Percentiles rank a stretch among this genome's conserved stretches.
Conservation (phyloP, 2,888 invertebrate species). For the Neoscelio sp. region DNA sequence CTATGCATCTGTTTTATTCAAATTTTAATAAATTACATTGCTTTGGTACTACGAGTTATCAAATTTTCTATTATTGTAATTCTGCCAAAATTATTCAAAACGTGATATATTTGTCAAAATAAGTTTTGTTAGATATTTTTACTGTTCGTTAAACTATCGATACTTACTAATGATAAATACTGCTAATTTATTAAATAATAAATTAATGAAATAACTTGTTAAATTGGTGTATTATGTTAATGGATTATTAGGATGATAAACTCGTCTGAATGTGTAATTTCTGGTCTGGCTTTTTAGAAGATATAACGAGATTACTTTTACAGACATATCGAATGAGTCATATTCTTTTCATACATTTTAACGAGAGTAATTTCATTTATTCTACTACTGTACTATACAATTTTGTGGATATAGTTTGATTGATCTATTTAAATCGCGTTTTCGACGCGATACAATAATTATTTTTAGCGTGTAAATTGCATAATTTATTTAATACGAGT, state of each 20-base stretch:
- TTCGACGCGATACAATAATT: constrained; percentile 23
- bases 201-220: no score
- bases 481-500: constrained; percentile 50
- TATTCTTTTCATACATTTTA: constrained; percentile 50
- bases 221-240: no score
- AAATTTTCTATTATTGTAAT: no score
- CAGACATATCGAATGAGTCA: constrained; percentile 51
- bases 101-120: no score
- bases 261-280: constrained; percentile 29
- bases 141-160: no score
- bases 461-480: constrained; percentile 39
- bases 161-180: no score
- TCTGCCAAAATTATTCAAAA: no score
- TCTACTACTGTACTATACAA: constrained; percentile 11
- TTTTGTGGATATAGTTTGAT: constrained; percentile 22
- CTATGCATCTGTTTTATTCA: no score
- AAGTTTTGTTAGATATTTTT: no score
- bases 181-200: no score
- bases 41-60: no score
- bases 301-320: constrained; percentile 23
- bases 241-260: background rate
- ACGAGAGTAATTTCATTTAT: constrained; percentile 52
- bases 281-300: background rate
- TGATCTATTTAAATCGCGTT: constrained; percentile 32
- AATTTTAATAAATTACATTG: no score